Evolutionary conservation across 2,113 vertebrate genomes (phyloP).

Genomic region (Amblyopsis rosae): DNA sequence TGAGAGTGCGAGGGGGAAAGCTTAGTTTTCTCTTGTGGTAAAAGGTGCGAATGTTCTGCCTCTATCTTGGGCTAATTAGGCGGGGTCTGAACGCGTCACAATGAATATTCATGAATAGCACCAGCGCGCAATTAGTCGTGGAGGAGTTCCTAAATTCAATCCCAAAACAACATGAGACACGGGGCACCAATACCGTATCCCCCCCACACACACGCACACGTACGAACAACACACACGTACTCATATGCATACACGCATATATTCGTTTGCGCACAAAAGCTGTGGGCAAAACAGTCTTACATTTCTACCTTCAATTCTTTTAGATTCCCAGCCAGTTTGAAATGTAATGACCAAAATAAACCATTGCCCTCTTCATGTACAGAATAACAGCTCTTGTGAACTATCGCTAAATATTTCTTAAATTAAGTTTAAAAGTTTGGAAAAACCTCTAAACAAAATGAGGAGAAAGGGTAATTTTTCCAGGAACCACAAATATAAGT

Average conservation of each 20-base stretch:
- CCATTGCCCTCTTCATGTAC: conserved; percentile 55
- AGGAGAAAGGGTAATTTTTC: not conserved
- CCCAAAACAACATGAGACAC: conserved; percentile 74
- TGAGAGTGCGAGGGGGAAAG: conserved; percentile 63
- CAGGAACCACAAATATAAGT: no score
- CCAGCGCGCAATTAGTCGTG: conserved; percentile 79
- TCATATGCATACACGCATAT: conserved; percentile 22
- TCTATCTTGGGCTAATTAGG: conserved; percentile 83
- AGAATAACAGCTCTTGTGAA: conserved; percentile 48
- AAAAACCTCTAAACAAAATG: conserved; percentile 18
- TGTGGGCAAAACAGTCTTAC: conserved; percentile 61
- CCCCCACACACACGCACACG: conserved; percentile 5
- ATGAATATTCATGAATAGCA: conserved; percentile 84
- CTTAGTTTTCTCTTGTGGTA: conserved; percentile 71
- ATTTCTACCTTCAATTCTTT: conserved; percentile 51
- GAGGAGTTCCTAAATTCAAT: conserved; percentile 80
- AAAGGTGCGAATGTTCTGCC: conserved; percentile 80
- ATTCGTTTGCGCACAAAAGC: conserved; percentile 8
- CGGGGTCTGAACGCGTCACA: conserved; percentile 76
- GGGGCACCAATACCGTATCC: conserved; percentile 49
- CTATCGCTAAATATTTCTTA: not conserved
- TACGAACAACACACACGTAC: conserved; percentile 29
- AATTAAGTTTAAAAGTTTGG: conserved; percentile 8
- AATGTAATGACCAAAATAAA: conserved; percentile 51
- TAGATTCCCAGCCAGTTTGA: conserved; percentile 52